Conservation (phyloP, 2,888 invertebrate species). For the Eulithis prunata region DNA sequence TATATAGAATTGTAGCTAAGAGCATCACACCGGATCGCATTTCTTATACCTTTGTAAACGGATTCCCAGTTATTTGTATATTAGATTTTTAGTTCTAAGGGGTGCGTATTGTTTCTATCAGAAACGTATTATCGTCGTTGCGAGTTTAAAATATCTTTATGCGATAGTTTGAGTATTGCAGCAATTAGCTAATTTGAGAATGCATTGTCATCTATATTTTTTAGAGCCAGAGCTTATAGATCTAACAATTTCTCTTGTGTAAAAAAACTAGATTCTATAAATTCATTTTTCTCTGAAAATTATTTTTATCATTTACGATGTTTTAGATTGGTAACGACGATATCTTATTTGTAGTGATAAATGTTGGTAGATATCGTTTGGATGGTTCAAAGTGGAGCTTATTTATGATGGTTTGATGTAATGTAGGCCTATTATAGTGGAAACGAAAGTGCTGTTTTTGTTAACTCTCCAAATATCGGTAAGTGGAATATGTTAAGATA, state of each 20-base stretch:
- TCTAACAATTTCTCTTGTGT: background rate
- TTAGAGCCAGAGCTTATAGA: background rate
- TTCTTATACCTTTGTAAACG: slow-evolving; percentile 49
- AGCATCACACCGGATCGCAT: slow-evolving; percentile 43
- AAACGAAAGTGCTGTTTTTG: slow-evolving; percentile 65
- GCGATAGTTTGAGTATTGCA: background rate
- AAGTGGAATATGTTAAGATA: slow-evolving; percentile 76
- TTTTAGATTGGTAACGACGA: slow-evolving; percentile 5
- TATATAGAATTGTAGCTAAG: slow-evolving; percentile 11
- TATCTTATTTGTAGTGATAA: slow-evolving; percentile 51
- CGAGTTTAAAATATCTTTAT: background rate
- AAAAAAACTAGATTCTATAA: background rate
- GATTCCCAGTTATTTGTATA: slow-evolving; percentile 73
- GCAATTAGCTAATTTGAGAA: background rate
- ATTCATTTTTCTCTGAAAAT: background rate
- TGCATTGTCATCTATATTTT: background rate
- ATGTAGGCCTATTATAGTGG: slow-evolving; percentile 70
- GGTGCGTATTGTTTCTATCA: slow-evolving; percentile 67
- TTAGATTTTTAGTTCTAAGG: slow-evolving; percentile 72
- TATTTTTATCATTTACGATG: background rate
- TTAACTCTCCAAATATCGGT: slow-evolving; percentile 75
- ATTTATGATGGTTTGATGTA: slow-evolving; percentile 53
- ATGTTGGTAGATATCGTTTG: slow-evolving; percentile 47
- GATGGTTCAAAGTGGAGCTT: slow-evolving; percentile 46
- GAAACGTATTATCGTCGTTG: slow-evolving; percentile 45